Conservation (phyloP, 2,113 vertebrate species). For the Struthidea cinerea region DNA sequence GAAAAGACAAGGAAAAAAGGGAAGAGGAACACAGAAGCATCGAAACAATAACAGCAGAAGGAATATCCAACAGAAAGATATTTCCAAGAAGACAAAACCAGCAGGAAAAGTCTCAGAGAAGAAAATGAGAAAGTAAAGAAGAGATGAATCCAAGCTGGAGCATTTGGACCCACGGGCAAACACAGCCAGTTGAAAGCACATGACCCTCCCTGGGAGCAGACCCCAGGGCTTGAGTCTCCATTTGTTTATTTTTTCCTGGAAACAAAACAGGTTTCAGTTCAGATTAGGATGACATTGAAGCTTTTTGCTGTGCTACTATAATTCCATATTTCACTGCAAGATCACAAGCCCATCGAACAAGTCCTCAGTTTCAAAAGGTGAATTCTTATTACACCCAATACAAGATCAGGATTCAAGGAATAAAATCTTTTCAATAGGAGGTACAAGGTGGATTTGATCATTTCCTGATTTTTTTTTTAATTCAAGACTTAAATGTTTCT, state of each 20-base stretch:
- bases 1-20: neutral
- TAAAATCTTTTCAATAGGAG: neutral
- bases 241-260: neutral
- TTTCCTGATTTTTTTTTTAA: neutral
- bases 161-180: neutral
- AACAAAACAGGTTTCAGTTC: neutral
- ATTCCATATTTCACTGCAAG: neutral
- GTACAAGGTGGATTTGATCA: neutral
- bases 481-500: neutral
- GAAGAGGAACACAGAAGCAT: neutral
- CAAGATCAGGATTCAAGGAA: neutral
- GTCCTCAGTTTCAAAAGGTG: neutral
- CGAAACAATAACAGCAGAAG: neutral
- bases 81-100: neutral
- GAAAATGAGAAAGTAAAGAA: neutral
- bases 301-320: neutral
- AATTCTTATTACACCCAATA: neutral
- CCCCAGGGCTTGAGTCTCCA: neutral
- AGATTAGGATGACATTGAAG: neutral
- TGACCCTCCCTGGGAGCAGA: neutral
- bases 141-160: neutral
- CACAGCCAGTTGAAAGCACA: neutral
- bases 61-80: neutral
- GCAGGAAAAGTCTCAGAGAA: neutral
- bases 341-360: neutral